These are phyloP conservation scores for Hypsopygia costalis DNA, from an alignment of 2,888 invertebrate genomes.

Conservation along the genomic window DNA sequence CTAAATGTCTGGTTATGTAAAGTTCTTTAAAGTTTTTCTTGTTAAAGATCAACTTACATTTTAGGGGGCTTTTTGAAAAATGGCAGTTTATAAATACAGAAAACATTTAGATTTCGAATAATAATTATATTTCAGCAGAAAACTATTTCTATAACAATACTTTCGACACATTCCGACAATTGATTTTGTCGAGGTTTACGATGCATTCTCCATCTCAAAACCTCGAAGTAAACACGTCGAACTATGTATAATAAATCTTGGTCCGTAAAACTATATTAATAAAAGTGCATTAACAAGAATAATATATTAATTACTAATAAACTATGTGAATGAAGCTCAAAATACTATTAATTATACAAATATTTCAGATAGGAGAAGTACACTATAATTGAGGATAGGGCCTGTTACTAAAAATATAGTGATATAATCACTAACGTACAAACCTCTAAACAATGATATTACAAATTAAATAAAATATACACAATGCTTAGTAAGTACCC, in stretches of 20 bases:
- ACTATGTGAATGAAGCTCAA: conserved; percentile 37
- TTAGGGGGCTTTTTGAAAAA: too few relatives aligned
- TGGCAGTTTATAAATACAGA: too few relatives aligned
- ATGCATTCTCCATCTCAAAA: conserved; percentile 7
- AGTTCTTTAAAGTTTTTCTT: too few relatives aligned
- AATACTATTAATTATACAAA: conserved; percentile 17
- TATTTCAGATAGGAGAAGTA: not conserved
- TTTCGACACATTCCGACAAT: conserved; percentile 29
- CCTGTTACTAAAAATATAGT: too few relatives aligned
- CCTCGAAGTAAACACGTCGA: conserved; percentile 27
- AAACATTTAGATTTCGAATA: conserved; percentile 26
- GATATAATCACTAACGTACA: too few relatives aligned
- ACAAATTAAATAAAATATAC: too few relatives aligned
- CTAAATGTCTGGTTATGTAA: too few relatives aligned
- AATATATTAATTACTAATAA: conserved; percentile 35
- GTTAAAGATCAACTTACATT: too few relatives aligned
- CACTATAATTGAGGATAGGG: not conserved
- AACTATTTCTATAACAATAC: conserved; percentile 46
- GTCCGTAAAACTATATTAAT: conserved; percentile 51
- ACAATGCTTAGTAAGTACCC: too few relatives aligned
- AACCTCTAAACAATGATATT: too few relatives aligned
- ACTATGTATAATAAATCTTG: conserved; percentile 38
- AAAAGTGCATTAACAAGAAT: conserved; percentile 44
- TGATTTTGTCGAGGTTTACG: conserved; percentile 6
- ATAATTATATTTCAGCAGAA: conserved; percentile 47